phyloP scores from a whole-genome alignment of 1,140 invertebrate genomes.

The Lepidurus couesii region DNA sequence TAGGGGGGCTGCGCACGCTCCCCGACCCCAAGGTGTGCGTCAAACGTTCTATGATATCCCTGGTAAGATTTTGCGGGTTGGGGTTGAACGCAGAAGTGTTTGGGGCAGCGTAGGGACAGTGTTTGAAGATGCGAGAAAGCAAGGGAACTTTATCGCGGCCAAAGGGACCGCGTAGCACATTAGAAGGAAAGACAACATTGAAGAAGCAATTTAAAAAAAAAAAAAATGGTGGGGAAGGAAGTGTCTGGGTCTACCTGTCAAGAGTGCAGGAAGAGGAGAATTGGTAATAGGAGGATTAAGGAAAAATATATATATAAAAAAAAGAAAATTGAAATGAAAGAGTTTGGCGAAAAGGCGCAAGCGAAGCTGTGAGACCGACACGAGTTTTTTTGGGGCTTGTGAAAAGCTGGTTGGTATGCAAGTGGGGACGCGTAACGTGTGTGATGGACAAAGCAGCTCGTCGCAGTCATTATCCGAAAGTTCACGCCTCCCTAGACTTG shows the following conservation, averaged over 20 bases:
- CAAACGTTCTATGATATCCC: not conserved
- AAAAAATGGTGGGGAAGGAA: not conserved
- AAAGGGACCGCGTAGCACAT: not conserved
- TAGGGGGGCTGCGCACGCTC: not conserved
- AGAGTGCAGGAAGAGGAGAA: slow-evolving; percentile 14
- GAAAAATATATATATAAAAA: not conserved
- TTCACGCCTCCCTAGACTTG: slow-evolving; percentile 20
- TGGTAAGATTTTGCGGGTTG: too few relatives aligned
- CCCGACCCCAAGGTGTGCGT: not conserved
- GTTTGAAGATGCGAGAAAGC: too few relatives aligned
- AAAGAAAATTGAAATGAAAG: not conserved
- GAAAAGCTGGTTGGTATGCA: not conserved
- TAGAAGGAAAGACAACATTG: not conserved
- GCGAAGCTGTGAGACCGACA: not conserved
- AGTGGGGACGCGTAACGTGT: not conserved
- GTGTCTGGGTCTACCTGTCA: slow-evolving; percentile 13
- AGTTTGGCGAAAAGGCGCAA: not conserved
- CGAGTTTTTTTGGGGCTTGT: not conserved
- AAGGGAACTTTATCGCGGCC: not conserved
- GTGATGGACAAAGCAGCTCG: slow-evolving; percentile 20
- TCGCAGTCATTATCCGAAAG: slow-evolving; percentile 15
- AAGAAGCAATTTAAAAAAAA: not conserved
- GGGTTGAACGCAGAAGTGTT: too few relatives aligned
- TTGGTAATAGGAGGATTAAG: not conserved
- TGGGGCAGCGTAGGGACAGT: too few relatives aligned